phyloP scores from a whole-genome alignment of 2,113 vertebrate genomes.

The Strix uralensis region DNA sequence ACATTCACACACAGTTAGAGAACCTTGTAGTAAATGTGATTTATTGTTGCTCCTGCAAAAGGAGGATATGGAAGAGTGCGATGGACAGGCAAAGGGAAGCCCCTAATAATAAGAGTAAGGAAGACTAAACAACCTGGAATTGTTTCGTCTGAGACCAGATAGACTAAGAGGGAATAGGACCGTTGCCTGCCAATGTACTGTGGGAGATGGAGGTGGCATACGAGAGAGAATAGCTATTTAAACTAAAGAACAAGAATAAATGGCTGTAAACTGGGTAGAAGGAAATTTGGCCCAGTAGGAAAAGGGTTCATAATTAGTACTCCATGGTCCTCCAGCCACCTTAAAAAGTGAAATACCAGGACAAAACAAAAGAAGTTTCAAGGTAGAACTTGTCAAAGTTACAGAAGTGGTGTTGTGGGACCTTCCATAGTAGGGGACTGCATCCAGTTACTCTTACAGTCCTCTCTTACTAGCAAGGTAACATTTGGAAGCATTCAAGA shows the following conservation, averaged over 20 bases:
- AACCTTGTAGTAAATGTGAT: neutral
- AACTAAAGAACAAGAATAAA: neutral
- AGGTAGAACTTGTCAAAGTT: neutral
- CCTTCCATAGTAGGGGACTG: neutral
- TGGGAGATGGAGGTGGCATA: neutral
- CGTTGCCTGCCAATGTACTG: neutral
- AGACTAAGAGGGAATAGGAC: neutral
- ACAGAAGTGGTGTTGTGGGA: neutral
- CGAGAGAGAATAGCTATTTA: neutral
- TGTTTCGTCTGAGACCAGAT: neutral
- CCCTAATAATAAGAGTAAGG: neutral
- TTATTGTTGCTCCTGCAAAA: neutral
- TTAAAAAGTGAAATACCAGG: neutral
- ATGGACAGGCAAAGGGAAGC: neutral
- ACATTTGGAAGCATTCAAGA: neutral
- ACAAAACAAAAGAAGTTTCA: neutral
- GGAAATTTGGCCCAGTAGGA: neutral
- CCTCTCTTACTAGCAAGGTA: neutral
- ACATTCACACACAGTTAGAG: neutral
- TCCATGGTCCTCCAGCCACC: neutral
- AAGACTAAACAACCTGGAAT: neutral
- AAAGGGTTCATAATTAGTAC: neutral
- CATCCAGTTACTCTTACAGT: neutral
- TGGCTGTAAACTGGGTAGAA: neutral
- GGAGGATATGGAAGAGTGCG: neutral